A percentile compares a stretch with the other conserved stretches of the same genome.
Evolutionary conservation across 2,888 invertebrate genomes (phyloP).

Genomic region (Psylliodes chrysocephalus): DNA sequence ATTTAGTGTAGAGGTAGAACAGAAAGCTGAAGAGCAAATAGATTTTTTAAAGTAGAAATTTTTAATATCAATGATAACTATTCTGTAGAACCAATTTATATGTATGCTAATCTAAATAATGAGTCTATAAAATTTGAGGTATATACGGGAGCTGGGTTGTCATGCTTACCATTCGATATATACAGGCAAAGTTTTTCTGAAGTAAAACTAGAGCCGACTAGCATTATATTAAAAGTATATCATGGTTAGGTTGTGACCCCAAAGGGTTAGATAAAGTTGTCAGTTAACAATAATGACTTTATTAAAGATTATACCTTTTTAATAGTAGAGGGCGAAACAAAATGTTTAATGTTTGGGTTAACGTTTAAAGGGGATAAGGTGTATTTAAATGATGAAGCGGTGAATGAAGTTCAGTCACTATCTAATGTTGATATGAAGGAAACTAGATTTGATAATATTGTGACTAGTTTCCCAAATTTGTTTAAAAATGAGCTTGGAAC

Average conservation of each 20-base stretch:
- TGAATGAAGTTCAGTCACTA: not conserved
- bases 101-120: constrained; percentile 7
- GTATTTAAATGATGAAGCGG: not conserved
- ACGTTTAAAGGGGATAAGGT: not conserved
- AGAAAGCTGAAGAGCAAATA: not conserved
- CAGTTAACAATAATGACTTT: not conserved
- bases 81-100: no score
- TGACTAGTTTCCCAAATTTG: not conserved
- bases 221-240: constrained; percentile 12
- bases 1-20: not conserved
- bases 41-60: constrained; percentile 7
- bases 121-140: constrained; percentile 5
- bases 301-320: constrained; percentile 13
- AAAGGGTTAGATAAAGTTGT: constrained; percentile 14
- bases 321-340: constrained; percentile 16
- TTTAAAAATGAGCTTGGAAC: not conserved
- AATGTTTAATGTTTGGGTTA: constrained; percentile 9
- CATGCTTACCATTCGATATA: constrained; percentile 19
- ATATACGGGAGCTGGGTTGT: constrained; percentile 25
- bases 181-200: constrained; percentile 10
- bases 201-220: not conserved
- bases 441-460: not conserved
- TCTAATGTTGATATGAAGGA: not conserved
- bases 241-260: constrained; percentile 5
- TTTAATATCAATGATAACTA: no score